Base-by-base conservation (phyloP, 1,140 invertebrate genomes). In the Gryllus bimaculatus region DNA sequence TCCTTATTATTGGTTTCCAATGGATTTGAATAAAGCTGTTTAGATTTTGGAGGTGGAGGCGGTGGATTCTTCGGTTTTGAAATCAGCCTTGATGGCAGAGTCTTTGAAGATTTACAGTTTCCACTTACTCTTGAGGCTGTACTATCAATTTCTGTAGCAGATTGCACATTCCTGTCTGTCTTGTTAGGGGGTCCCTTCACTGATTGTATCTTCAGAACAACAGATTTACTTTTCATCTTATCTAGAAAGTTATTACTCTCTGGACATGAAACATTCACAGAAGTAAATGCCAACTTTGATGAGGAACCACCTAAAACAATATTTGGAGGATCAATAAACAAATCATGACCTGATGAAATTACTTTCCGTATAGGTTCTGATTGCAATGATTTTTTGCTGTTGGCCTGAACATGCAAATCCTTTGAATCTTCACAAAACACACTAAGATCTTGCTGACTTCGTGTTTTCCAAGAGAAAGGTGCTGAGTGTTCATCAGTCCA, bases 401-500 rank as follows among this genome's bases (percentile, higher is more conserved):
- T 47, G 26, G 39, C 48, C 75, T 39, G 39, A 47, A 18, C 4
- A 47, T 47, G 39, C 39, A 18, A 15, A 21, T 73, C 47, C 26
- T 7, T 13, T 83, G 13, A 21, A 54, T 79, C 83, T 83, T 82
- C 82, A 81, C 84, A 85, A 49, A 88, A 85, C 73, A 90, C 83
- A 81, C 88, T 90, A 2, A 94, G 84, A 85, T 94, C 91, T 81
- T 93, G 88, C 84, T 94, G 93, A 48, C 93, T 94, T 82, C 90
- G 90, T 0, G 93, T 94, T 85, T 92, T 91, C 85, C 93, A 94
- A 0, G 92, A 89, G 86, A 95, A 95, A 21, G 93, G 92, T 66
- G 90, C 92, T 0, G 92, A 93, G 83, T 94, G 92, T 83, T 94
- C 93, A 84, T 94, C 92, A 81, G 89, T 86, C 86, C 91, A 94